A percentile compares a stretch with the other conserved stretches of the same genome.
phyloP scores from a whole-genome alignment of 2,888 invertebrate species.

The Clivina fossor region DNA sequence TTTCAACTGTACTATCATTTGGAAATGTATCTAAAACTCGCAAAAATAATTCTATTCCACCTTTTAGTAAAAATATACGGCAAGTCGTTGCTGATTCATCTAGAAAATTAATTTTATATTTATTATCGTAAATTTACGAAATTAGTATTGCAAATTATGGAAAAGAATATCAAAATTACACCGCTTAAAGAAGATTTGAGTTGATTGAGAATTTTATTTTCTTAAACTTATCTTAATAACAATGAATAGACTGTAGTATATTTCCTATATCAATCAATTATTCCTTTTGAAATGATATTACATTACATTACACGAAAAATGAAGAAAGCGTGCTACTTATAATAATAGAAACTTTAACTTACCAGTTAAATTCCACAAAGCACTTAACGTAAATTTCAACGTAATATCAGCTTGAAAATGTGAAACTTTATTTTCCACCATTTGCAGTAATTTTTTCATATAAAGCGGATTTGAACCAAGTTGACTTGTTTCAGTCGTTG shows the following conservation, averaged over 20 bases:
- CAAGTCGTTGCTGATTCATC: slow-evolving; percentile 76
- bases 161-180: too few species aligned
- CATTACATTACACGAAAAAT: too few species aligned
- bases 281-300: too few species aligned
- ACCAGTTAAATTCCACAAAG: slow-evolving; percentile 76
- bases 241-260: too few species aligned
- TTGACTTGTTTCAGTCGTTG: slow-evolving; percentile 67
- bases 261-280: too few species aligned
- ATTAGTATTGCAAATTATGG: too few species aligned
- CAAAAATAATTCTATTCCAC: slow-evolving; percentile 67
- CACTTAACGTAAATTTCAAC: slow-evolving; percentile 74
- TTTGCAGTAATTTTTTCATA: slow-evolving; percentile 67
- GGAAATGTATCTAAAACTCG: slow-evolving; percentile 65
- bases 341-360: too few species aligned
- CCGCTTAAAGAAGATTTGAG: too few species aligned
- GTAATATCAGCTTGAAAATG: slow-evolving; percentile 62
- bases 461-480: slow-evolving; percentile 67
- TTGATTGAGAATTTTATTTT: too few species aligned
- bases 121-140: too few species aligned
- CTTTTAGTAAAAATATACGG: slow-evolving; percentile 65
- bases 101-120: slow-evolving; percentile 46
- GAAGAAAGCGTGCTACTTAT: too few species aligned
- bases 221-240: too few species aligned
- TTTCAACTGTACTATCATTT: slow-evolving; percentile 68
- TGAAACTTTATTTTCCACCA: slow-evolving; percentile 62